Evolutionary conservation across 2,888 invertebrate genomes (phyloP), one percentile per base, ranked within the genome.

Genomic region (Philaethria dido): DNA sequence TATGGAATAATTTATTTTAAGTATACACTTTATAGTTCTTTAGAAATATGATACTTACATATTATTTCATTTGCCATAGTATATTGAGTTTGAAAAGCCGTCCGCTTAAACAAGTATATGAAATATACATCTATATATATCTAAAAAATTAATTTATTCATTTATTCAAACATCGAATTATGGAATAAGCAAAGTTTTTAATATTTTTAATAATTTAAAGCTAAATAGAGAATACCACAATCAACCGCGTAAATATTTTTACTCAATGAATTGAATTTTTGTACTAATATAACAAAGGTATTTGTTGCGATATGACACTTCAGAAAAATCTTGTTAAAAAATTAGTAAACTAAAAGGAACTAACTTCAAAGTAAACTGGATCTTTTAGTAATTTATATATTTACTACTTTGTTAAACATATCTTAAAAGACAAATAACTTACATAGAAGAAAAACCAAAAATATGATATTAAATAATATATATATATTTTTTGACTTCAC

Each of bases 151-250:
- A 25, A 29, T 45, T 60, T 60, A 44, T 4, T n/a, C n/a, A n/a
- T n/a, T n/a, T n/a, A 33, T 60, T 45, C 13, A 16, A 13, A 60
- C 60, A 60, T 60, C 60, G 60, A 60, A 60, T 60, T 47, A 60
- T 18, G 11, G 33, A 18, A 47, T 47, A 60, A 60, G 45, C 11
- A n/a, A 57, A 55, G n/a, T 8, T 0, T 9, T 13, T 22, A n/a
- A 42, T 57, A 39, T 39, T 14, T 55, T 57, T 57, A n/a, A 42
- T 57, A 22, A 22, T 57, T 57, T 22, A 22, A n/a, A 39, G 4
- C 22, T 42, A 20, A 42, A 25, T 11, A 55, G n/a, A 22, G 22
- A 25, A 57, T 25, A 6, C 16, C 42, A 57, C 25, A 57, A 42
- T 16, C 14, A 16, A 22, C 22, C n/a, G 57, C n/a, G n/a, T 57